Evolutionary conservation across 1,140 invertebrate genomes (phyloP).

Genomic region (Drosophila sp.): DNA sequence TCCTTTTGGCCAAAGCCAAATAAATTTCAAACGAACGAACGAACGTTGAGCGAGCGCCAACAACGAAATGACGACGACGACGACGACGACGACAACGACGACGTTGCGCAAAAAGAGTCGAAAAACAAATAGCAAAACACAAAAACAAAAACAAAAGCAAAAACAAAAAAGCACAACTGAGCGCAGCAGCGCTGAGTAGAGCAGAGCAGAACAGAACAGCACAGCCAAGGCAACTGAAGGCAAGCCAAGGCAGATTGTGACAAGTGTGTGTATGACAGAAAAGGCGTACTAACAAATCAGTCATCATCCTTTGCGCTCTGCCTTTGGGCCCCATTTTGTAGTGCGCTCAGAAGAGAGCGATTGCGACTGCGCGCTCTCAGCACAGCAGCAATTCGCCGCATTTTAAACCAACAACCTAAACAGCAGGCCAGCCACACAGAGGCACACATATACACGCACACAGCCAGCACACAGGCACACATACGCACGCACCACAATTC

Average conservation of each 20-base stretch:
- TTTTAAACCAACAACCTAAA: slow-evolving; percentile 26
- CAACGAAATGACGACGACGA: slow-evolving; percentile 13
- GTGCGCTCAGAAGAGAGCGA: slow-evolving; percentile 50
- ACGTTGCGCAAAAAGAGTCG: slow-evolving; percentile 73
- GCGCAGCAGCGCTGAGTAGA: slow-evolving; percentile 9
- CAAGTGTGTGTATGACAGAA: slow-evolving; percentile 83
- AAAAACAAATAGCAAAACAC: slow-evolving; percentile 59
- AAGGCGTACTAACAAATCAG: slow-evolving; percentile 84
- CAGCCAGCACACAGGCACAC: slow-evolving; percentile 31
- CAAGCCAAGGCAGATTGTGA: slow-evolving; percentile 54
- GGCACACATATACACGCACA: slow-evolving; percentile 2
- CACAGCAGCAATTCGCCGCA: slow-evolving; percentile 50
- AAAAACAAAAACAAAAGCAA: slow-evolving; percentile 28
- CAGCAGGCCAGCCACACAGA: slow-evolving; percentile 11
- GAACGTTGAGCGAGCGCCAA: slow-evolving; percentile 50
- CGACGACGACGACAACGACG: slow-evolving; percentile 46
- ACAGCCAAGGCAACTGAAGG: slow-evolving; percentile 30
- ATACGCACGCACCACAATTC: slow-evolving; percentile 42
- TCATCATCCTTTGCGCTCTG: slow-evolving; percentile 73
- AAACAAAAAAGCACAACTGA: slow-evolving; percentile 23
- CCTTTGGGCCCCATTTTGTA: slow-evolving; percentile 59
- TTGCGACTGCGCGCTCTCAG: slow-evolving; percentile 58
- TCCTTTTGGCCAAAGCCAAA: slow-evolving; percentile 85
- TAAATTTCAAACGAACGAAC: slow-evolving; percentile 83
- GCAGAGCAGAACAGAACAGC: slow-evolving; percentile 33